Base-by-base conservation (phyloP, 2,888 invertebrate species). In the Chrysomela aeneicollis region DNA sequence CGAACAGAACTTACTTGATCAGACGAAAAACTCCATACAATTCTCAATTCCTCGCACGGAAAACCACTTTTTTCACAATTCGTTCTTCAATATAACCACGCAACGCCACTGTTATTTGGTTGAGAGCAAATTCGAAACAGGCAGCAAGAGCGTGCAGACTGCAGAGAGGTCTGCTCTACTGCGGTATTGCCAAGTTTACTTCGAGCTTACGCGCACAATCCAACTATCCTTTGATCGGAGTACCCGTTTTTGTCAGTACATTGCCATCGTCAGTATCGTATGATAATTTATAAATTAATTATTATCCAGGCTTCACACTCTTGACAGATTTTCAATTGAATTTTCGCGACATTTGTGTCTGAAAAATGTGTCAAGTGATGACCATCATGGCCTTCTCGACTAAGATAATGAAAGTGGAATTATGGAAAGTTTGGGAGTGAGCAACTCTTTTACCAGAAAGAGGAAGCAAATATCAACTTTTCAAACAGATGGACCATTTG, bases 231-330 rank as follows among this genome's bases (percentile, higher is more conserved):
- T 54, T 69, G 61, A 58, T 59, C 68, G 58, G 61, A 69, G 69
- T 67, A 69, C 69, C 59, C 61, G 66, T 32, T 69, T 69, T 69
- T 59, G 60, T 62, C 61, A 61, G 63, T 62, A 58, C 49, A 59
- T 64, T 64, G 64, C 64, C 69, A 64, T 67, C 66, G 69, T 66
- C 69, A 69, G 69, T 66, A 69, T 67, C 61, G 61, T 63, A 66
- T 63, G 66, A 54, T 61, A 64, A 67, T 67, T 66, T 69, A 58
- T 63, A 9, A 9, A 9, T 35, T 4, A 35, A 2, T 35, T n/a
- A n/a, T n/a, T n/a, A n/a, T n/a, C n/a, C n/a, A n/a, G n/a, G n/a
- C n/a, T n/a, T n/a, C n/a, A n/a, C n/a, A n/a, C 4, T 26, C 26
- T 26, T 26, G 26, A 5, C 26, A 26, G 26, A n/a, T n/a, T n/a